phyloP scores from a whole-genome alignment of 2,888 invertebrate genomes.

The Limenitis camilla region DNA sequence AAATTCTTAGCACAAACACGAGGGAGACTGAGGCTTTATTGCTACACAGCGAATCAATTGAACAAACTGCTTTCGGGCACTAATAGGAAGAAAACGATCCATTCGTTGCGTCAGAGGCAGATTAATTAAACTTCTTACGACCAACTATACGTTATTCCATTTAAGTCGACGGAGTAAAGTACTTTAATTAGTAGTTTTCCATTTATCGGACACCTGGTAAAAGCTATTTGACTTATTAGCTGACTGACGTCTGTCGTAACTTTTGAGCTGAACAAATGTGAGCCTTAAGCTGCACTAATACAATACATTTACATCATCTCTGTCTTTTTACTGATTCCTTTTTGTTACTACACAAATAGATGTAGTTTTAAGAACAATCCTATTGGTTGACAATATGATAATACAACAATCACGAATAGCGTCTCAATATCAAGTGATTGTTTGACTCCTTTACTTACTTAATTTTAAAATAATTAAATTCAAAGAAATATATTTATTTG shows the following conservation, averaged over 20 bases:
- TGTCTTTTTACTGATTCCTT: slow-evolving; percentile 38
- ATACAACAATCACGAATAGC: slow-evolving; percentile 61
- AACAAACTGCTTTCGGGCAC: slow-evolving; percentile 56
- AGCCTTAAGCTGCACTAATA: slow-evolving; percentile 39
- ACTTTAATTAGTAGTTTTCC: slow-evolving; percentile 70
- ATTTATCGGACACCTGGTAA: slow-evolving; percentile 64
- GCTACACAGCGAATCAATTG: slow-evolving; percentile 60
- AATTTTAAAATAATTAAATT: slow-evolving; percentile 18
- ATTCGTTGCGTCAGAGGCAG: slow-evolving; percentile 52
- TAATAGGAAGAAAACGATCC: slow-evolving; percentile 61
- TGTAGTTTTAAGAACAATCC: slow-evolving; percentile 48
- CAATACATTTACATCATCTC: slow-evolving; percentile 33
- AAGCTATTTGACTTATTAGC: slow-evolving; percentile 60
- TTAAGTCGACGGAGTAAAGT: slow-evolving; percentile 51
- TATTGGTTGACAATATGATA: slow-evolving; percentile 59
- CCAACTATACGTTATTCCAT: slow-evolving; percentile 51
- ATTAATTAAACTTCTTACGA: slow-evolving; percentile 68
- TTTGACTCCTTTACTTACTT: slow-evolving; percentile 16
- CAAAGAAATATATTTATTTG: slow-evolving; percentile 8
- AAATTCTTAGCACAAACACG: slow-evolving; percentile 64
- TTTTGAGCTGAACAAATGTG: slow-evolving; percentile 32
- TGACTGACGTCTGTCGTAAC: slow-evolving; percentile 37
- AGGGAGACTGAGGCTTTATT: slow-evolving; percentile 47
- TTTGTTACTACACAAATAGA: slow-evolving; percentile 39
- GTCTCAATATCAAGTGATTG: slow-evolving; percentile 61